phyloP scores from a whole-genome alignment of 2,113 vertebrate species.

The Coregonus clupeaformis region DNA sequence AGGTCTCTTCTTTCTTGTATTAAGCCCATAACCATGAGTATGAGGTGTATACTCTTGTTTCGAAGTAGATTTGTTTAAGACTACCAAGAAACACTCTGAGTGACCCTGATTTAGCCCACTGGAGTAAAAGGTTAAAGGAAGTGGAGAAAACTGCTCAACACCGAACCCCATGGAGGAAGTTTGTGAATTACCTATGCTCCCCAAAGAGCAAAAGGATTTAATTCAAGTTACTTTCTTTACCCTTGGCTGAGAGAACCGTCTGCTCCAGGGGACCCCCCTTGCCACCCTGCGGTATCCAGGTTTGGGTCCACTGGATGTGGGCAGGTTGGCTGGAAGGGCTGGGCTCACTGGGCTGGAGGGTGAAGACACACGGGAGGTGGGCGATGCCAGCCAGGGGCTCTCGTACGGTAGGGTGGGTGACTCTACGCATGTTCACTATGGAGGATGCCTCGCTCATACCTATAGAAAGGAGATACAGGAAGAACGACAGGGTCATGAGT shows the following conservation, averaged over 20 bases:
- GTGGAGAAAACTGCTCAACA: too few species aligned
- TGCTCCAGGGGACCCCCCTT: slow-evolving; percentile 69
- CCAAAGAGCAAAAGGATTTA: too few species aligned
- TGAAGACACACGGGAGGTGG: slow-evolving; percentile 86
- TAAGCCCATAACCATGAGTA: too few species aligned
- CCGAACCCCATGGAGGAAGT: too few species aligned
- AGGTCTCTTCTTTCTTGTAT: too few species aligned
- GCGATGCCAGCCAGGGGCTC: slow-evolving; percentile 79
- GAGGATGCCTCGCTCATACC: slow-evolving; percentile 72
- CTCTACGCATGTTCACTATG: slow-evolving; percentile 79
- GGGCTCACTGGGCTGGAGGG: slow-evolving; percentile 52
- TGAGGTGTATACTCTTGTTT: too few species aligned
- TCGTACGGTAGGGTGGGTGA: slow-evolving; percentile 67
- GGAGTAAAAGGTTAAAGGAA: too few species aligned
- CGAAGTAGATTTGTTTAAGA: too few species aligned
- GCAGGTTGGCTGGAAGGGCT: slow-evolving; percentile 51
- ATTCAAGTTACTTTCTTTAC: slow-evolving; percentile 38
- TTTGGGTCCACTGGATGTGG: slow-evolving; percentile 87
- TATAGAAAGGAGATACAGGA: slow-evolving; percentile 42
- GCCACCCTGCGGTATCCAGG: slow-evolving; percentile 54
- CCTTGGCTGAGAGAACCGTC: slow-evolving; percentile 85
- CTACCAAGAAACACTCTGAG: too few species aligned
- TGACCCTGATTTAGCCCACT: too few species aligned
- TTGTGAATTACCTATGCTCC: too few species aligned
- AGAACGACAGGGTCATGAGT: background rate